phyloP scores from a whole-genome alignment of 2,797 vertebrate species.

The Sebastes trivittatus region DNA sequence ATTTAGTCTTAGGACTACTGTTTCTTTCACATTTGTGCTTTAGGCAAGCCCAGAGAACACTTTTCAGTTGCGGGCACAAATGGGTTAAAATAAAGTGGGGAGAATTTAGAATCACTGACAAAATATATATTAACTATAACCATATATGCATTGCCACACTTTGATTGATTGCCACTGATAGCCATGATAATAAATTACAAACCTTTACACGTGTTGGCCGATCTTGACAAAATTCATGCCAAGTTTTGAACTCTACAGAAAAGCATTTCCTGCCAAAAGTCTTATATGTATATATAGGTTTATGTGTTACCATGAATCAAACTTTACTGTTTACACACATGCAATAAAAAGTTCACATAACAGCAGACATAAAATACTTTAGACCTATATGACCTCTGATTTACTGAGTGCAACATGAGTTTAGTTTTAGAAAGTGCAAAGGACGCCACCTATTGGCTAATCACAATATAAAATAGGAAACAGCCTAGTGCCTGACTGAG shows the following conservation, averaged over 20 bases:
- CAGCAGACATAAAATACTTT: not conserved
- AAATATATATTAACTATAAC: not conserved
- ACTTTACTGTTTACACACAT: slow-evolving; percentile 34
- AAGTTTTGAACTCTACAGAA: slow-evolving; percentile 27
- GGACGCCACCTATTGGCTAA: slow-evolving; percentile 29
- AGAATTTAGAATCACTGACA: not conserved
- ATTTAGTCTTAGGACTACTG: no score
- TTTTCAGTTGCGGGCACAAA: no score
- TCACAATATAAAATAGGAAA: not conserved
- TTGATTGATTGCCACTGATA: not conserved
- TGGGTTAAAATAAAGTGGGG: not conserved
- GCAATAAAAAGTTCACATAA: slow-evolving; percentile 23
- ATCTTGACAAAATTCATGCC: slow-evolving; percentile 22
- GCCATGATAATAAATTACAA: slow-evolving; percentile 23
- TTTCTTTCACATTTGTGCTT: no score
- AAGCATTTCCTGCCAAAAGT: slow-evolving; percentile 36
- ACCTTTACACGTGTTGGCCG: slow-evolving; percentile 29
- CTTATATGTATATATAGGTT: slow-evolving; percentile 2
- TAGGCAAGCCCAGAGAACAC: no score
- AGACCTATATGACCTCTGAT: not conserved
- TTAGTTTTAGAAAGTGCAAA: slow-evolving; percentile 6
- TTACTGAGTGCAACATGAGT: not conserved
- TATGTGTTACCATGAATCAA: slow-evolving; percentile 31
- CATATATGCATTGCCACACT: not conserved
- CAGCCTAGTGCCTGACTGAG: not conserved